A percentile compares a stretch with the other conserved stretches of the same genome.
phyloP scores from a whole-genome alignment of 2,113 vertebrate species.

The Leiothrix lutea region DNA sequence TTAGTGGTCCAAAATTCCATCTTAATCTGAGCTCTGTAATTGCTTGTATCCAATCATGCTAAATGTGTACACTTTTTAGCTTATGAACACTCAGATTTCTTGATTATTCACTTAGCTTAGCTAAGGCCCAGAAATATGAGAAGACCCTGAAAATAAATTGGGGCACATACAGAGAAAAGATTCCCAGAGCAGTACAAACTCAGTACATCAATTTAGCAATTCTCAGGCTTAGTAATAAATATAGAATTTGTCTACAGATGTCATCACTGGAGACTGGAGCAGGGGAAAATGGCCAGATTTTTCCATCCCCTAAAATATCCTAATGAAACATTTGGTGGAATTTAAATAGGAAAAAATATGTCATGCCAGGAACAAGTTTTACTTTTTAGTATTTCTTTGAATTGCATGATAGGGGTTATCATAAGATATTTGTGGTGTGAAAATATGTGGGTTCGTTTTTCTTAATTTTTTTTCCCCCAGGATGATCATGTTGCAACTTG shows the following conservation, averaged over 20 bases:
- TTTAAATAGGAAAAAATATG: constrained; percentile 66
- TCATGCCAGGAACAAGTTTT: constrained; percentile 61
- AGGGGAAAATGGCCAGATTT: constrained; percentile 11
- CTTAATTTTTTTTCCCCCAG: not conserved
- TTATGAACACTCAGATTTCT: not conserved
- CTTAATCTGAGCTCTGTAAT: not conserved
- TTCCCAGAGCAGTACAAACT: not conserved
- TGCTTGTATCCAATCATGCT: not conserved
- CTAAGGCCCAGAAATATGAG: not conserved
- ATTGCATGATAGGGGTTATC: constrained; percentile 38
- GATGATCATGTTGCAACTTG: constrained; percentile 47
- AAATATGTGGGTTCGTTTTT: constrained; percentile 38
- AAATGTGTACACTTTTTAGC: not conserved
- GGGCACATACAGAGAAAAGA: not conserved
- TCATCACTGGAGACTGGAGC: not conserved
- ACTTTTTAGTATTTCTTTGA: constrained; percentile 59
- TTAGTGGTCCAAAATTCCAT: not conserved
- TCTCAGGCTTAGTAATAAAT: not conserved
- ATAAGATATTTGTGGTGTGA: constrained; percentile 51
- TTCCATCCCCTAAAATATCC: constrained; percentile 52
- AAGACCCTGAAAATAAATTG: not conserved
- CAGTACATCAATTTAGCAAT: not conserved
- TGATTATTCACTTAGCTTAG: not conserved
- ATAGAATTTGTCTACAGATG: not conserved
- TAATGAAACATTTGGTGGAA: constrained; percentile 73